Evolutionary conservation across 2,797 vertebrate genomes (phyloP).

Genomic region (Sparidentex hasta): DNA sequence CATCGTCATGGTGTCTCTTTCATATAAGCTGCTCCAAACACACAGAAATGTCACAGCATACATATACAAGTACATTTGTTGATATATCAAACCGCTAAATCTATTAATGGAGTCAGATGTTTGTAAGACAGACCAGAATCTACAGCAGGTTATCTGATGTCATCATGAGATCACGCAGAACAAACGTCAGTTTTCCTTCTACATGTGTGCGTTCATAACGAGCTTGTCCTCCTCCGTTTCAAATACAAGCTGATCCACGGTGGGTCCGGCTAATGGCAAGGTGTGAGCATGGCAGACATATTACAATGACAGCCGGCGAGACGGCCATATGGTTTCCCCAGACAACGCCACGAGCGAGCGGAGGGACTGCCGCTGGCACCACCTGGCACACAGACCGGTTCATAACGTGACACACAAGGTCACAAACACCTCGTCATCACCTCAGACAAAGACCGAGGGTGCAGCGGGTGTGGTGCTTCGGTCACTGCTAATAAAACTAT

Average conservation of each 20-base stretch:
- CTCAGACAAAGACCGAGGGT: constrained; percentile 45
- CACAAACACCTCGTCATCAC: constrained; percentile 47
- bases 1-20: not conserved
- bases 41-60: too few species aligned
- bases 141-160: constrained; percentile 16
- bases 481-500: accelerated
- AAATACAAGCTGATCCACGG: constrained; percentile 6
- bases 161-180: not conserved
- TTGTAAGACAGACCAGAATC: constrained; percentile 47
- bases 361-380: constrained; percentile 61
- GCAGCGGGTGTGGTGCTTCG: constrained; percentile 33
- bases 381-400: constrained; percentile 63
- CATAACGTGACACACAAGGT: constrained; percentile 60
- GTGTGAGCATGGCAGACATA: constrained; percentile 32
- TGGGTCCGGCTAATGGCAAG: constrained; percentile 25
- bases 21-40: too few species aligned
- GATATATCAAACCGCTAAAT: constrained; percentile 17
- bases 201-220: not conserved
- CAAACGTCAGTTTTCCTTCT: not conserved
- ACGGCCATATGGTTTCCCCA: constrained; percentile 67
- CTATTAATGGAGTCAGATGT: constrained; percentile 16
- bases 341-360: constrained; percentile 26
- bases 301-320: constrained; percentile 59
- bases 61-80: too few species aligned
- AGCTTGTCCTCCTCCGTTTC: constrained; percentile 10